Evolutionary conservation across 2,113 vertebrate species (phyloP).

Genomic region (Chrysochloris asiatica): DNA sequence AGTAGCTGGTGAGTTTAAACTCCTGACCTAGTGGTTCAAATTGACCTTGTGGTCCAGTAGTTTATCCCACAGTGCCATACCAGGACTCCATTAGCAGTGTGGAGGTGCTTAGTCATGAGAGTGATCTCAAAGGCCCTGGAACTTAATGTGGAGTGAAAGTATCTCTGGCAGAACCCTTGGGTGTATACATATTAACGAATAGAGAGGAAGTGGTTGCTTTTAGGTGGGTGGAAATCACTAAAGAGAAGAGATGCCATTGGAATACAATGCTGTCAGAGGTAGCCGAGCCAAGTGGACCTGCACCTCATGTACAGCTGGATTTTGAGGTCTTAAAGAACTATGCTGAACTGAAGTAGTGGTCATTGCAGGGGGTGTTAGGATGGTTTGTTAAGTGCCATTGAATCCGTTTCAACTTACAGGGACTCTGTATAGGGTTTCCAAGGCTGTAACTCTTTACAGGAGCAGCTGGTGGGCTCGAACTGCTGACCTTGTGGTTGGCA

Average conservation of each 20-base stretch:
- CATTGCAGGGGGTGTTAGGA: too few species aligned
- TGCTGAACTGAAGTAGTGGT: too few species aligned
- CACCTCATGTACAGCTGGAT: not conserved
- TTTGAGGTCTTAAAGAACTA: not conserved
- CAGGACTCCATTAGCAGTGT: not conserved
- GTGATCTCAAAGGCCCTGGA: constrained; percentile 5
- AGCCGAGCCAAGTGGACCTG: not conserved
- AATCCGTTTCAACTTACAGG: too few species aligned
- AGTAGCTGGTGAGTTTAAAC: too few species aligned
- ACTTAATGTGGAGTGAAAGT: not conserved
- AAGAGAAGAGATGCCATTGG: not conserved
- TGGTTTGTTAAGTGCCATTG: too few species aligned
- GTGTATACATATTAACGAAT: not conserved
- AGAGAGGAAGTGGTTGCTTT: not conserved
- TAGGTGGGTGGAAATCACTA: not conserved
- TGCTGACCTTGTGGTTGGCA: too few species aligned
- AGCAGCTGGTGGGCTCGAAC: too few species aligned
- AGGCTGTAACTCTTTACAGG: too few species aligned
- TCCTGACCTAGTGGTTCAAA: too few species aligned
- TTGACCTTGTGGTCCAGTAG: too few species aligned
- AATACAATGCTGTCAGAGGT: not conserved
- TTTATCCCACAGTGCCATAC: too few species aligned
- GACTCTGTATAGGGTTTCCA: not conserved
- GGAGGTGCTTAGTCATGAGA: not conserved
- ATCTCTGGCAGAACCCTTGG: not conserved